Evolutionary conservation across 2,797 vertebrate genomes (phyloP), one percentile per base, ranked within the genome.

Genomic region (Gymnoscopelus microlampas): DNA sequence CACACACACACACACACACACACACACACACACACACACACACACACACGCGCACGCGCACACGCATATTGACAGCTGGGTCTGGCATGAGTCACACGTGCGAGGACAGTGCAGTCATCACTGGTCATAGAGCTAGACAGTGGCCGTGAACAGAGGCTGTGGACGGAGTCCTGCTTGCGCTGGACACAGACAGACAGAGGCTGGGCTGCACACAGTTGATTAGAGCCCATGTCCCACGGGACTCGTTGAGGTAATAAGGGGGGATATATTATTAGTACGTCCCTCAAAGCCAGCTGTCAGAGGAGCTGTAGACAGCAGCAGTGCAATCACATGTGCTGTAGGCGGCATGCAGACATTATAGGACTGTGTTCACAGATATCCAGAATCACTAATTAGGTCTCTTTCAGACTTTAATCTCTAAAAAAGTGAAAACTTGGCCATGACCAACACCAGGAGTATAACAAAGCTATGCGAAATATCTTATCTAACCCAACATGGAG

Each of bases 31-130:
- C 49, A 51, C 48, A 57, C 55, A 57, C 23, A 29, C 55, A 35
- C 26, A 59, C 57, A 39, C 57, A 59, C 57, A 59, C 57, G 13
- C 57, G 15, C 57, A 15, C 32, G 15, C 57, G 7, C 58, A 47
- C 32, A 15, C 35, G 44, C 32, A 15, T 64, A 75, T 60, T 74
- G 71, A 73, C 73, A 84, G 63, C 60, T 66, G 66, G 47, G 60
- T 83, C 85, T 87, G 79, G 75, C 70, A 79, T 83, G 53, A 73
- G 85, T 87, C 83, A 85, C 63, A 66, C 32, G 13, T 54, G 58
- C 71, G 54, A 62, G 23, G 32, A 53, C 23, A 39, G 70, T 71
- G 53, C 66, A 64, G 68, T 32, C 32, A 4, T 32, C 8, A 9
- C 39, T 58, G 61, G 60, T 66, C 64, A 53, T 48, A 56, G 54